Percentiles rank a stretch among this genome's conserved stretches.
Conservation (phyloP, 1,140 invertebrate genomes). For the Drosophila micromelanica region DNA sequence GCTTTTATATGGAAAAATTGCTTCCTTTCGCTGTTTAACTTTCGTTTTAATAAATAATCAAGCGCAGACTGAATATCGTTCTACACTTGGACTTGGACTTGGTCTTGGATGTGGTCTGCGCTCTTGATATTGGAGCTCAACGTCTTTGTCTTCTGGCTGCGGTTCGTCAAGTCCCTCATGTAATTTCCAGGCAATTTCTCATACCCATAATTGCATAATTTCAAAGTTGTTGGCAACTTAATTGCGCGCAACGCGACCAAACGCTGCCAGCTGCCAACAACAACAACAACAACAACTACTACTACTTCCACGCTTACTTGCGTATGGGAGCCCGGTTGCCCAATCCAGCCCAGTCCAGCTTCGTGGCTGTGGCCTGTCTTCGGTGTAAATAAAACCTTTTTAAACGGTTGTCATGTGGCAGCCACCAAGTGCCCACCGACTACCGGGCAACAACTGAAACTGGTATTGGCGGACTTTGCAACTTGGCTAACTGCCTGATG, state of each 20-base stretch:
- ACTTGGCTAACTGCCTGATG: slow-evolving; percentile 50
- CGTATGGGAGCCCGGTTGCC: background rate
- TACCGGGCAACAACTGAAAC: slow-evolving; percentile 15
- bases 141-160: slow-evolving; percentile 38
- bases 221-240: slow-evolving; percentile 84
- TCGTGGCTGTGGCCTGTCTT: slow-evolving; percentile 42
- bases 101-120: slow-evolving; percentile 13
- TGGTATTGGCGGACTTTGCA: slow-evolving; percentile 10
- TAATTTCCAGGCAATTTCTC: slow-evolving; percentile 83
- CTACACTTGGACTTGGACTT: slow-evolving; percentile 28
- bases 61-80: slow-evolving; percentile 62
- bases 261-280: slow-evolving; percentile 31
- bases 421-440: slow-evolving; percentile 42
- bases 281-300: no score
- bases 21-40: slow-evolving; percentile 83
- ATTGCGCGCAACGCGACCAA: slow-evolving; percentile 73
- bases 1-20: slow-evolving; percentile 77
- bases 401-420: slow-evolving; percentile 78
- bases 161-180: slow-evolving; percentile 79
- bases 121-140: slow-evolving; percentile 18
- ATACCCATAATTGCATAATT: slow-evolving; percentile 84
- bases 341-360: slow-evolving; percentile 7
- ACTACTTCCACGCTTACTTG: background rate
- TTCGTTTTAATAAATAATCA: slow-evolving; percentile 83
- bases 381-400: slow-evolving; percentile 83